These are phyloP conservation scores for Pygoscelis antarcticus DNA, from an alignment of 2,113 vertebrate species.

Conservation along the genomic window DNA sequence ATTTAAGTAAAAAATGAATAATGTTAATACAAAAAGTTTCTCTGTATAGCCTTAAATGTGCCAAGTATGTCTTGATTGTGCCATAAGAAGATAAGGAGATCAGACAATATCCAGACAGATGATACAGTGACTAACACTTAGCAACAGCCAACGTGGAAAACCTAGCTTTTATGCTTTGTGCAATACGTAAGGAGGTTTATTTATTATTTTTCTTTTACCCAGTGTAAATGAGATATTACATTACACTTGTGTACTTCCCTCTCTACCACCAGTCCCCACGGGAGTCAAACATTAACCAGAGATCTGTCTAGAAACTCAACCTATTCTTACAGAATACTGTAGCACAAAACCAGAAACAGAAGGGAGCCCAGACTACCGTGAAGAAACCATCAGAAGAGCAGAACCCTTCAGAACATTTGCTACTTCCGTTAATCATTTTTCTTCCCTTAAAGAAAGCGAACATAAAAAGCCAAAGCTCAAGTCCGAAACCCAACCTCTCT, in stretches of 20 bases:
- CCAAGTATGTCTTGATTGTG: neutral
- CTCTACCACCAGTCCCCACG: neutral
- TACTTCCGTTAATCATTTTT: neutral
- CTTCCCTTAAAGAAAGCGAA: neutral
- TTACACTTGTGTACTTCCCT: neutral
- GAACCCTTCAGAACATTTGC: neutral
- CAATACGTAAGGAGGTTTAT: neutral
- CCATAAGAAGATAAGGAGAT: neutral
- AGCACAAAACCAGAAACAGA: neutral
- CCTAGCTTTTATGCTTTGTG: neutral
- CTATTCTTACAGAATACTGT: neutral
- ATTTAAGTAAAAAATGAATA: neutral
- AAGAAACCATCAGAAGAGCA: neutral
- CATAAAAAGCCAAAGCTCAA: neutral
- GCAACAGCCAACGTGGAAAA: neutral
- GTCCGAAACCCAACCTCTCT: neutral
- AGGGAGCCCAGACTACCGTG: neutral
- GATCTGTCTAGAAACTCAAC: neutral
- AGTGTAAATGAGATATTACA: neutral
- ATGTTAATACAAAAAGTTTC: neutral
- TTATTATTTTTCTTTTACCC: neutral
- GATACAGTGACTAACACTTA: neutral
- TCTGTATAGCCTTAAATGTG: neutral
- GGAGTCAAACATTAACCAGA: neutral
- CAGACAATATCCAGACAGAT: neutral